Percentiles rank a stretch among this genome's conserved stretches.
Evolutionary conservation across 2,113 vertebrate species (phyloP).

Genomic region (Catagonus wagneri): DNA sequence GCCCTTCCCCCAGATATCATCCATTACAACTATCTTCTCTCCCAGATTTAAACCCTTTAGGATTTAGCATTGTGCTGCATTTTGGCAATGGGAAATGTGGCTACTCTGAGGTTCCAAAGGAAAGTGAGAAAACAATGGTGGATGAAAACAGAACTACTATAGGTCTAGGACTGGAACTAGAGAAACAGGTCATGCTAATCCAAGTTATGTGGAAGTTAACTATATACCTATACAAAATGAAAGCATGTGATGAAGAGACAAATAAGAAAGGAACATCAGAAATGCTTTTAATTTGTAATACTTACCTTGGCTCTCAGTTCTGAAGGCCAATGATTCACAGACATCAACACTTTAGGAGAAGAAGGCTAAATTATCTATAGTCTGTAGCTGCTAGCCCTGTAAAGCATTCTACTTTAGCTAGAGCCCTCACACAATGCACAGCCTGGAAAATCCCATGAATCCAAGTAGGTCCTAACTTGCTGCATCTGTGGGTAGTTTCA

Average conservation of each 20-base stretch:
- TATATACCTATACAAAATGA: not conserved
- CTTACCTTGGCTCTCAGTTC: not conserved
- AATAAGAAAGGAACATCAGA: not conserved
- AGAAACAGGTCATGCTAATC: not conserved
- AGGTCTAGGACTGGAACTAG: not conserved
- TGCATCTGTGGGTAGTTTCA: not conserved
- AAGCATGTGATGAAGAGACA: not conserved
- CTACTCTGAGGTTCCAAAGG: not conserved
- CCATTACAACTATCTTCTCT: not conserved
- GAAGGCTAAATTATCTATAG: not conserved
- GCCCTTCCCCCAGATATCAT: not conserved
- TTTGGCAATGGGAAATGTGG: not conserved
- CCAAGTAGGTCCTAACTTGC: not conserved
- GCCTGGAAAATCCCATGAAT: not conserved
- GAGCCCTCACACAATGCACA: not conserved
- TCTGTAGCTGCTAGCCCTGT: not conserved
- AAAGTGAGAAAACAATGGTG: not conserved
- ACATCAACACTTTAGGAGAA: conserved; percentile 38
- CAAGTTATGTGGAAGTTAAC: not conserved
- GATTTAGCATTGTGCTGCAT: not conserved
- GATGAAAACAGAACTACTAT: conserved; percentile 41
- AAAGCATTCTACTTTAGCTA: not conserved
- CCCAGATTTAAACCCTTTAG: not conserved
- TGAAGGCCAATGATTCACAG: not conserved
- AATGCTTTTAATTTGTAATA: conserved; percentile 15